Evolutionary conservation across 2,113 vertebrate species (phyloP).

Genomic region (Zosterops japonicus): DNA sequence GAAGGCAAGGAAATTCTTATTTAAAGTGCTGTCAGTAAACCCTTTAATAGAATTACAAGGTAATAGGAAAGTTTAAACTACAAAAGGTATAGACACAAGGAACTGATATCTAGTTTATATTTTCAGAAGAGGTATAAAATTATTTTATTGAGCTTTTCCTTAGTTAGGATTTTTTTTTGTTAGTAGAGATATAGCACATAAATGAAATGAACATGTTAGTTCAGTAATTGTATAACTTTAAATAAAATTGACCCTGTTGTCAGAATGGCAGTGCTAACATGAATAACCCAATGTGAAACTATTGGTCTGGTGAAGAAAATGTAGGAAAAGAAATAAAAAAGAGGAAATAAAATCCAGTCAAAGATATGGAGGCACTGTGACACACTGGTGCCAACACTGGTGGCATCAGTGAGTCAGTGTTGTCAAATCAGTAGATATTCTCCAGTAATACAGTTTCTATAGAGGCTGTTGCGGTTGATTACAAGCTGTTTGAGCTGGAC

Average conservation of each 20-base stretch:
- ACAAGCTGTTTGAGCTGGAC: not conserved
- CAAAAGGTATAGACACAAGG: not conserved
- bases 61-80: not conserved
- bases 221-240: not conserved
- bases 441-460: not conserved
- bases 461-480: not conserved
- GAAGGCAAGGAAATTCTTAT: not conserved
- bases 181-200: not conserved
- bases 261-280: not conserved
- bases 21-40: not conserved
- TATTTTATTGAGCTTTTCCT: not conserved
- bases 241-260: not conserved
- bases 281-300: not conserved
- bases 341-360: not conserved
- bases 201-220: not conserved
- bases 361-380: not conserved
- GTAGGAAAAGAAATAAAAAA: not conserved
- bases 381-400: too few relatives aligned
- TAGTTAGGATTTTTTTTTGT: not conserved
- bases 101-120: not conserved
- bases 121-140: not conserved
- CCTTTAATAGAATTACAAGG: not conserved
- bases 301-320: not conserved
- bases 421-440: not conserved
- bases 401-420: not conserved